Evolutionary conservation across 2,888 invertebrate species (phyloP), one percentile per base, ranked within the genome.

Genomic region (Drepanosiphum platanoidis): DNA sequence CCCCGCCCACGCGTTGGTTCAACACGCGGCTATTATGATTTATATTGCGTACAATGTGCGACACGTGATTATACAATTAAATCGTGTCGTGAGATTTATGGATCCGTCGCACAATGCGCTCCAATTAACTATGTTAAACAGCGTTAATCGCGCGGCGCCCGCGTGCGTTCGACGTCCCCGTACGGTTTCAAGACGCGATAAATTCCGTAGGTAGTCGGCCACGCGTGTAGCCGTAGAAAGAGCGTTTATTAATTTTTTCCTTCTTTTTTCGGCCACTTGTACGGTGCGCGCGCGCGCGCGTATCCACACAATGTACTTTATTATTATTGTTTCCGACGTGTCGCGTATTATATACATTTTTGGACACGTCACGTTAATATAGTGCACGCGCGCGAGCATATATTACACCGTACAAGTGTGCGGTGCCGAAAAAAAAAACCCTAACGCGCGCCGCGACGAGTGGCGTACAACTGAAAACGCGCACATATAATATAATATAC

Each of bases 91-190:
- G 52, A 52, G 22, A 52, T 5, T 22, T 3, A 52, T 22, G 52
- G 52, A 52, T 22, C 46, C 11, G n/a, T 3, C 9, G 30, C 11
- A 74, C 74, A 74, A 74, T 74, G 52, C 18, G 13, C 58, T 58
- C 34, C 75, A 58, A 75, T 58, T 58, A 58, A 11, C n/a, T 34
- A 34, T 75, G 58, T 75, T 36, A 75, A 58, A 75, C 32, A n/a
- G 3, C 22, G 58, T 34, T 3, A 22, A 18, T 42, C 7, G 27
- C 27, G 15, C 22, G 46, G 22, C 18, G 3, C 52, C 1, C 22
- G 46, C 5, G 46, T 46, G 39, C 18, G 52, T 52, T 52, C 52
- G 22, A 39, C 9, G 18, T 39, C 11, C 30, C 8, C 32, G 11
- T 22, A n/a, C 18, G 27, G 32, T 42, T 27, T 30, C 15, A 13